Base-by-base conservation (phyloP, 2,113 vertebrate genomes). In the Caloenas nicobarica region DNA sequence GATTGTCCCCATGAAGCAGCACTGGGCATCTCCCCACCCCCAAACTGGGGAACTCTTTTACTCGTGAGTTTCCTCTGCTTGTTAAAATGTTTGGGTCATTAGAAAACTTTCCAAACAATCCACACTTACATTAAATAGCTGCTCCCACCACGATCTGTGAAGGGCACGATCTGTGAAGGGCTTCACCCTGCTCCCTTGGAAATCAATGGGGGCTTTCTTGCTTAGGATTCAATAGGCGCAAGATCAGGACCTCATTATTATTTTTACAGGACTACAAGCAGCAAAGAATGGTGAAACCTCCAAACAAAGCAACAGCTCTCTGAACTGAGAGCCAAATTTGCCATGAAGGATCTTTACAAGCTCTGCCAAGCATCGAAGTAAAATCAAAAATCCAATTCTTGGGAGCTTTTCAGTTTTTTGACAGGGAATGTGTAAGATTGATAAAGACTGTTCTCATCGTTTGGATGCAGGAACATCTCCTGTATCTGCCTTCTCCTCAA, bases 21-120 rank as follows among this genome's bases (percentile, higher is more conserved):
- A 9, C 9, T 2, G 4, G 42, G 31, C 50, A 53, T 10, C 62
- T 72, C 57, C 40, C 66, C 78, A 77, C 80, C 83, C 81, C 62
- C 93, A 51, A 74, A 89, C 42, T 7, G 0, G 60, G 61, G 36
- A 89, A 78, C n/a, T 42, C 38, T 92, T 96, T 89, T 70, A 70
- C 65, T 40, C 2, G 0, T 6, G 46, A 66, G 81, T 89, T 88
- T 89, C 73, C 81, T 94, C 81, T 69, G 86, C 92, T 93, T 94
- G 89, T 94, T 92, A 92, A 93, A 96, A 94, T 91, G 92, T 95
- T 96, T 94, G 86, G 74, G 79, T 96, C 82, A 89, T 96, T 93
- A 96, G 82, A 96, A 92, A 84, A 89, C 89, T 89, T 92, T 22
- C 54, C 76, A 83, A 92, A 96, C 80, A 95, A 96, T 90, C 88